phyloP scores from a whole-genome alignment of 2,797 vertebrate species.

The Catostomus latipinnis region DNA sequence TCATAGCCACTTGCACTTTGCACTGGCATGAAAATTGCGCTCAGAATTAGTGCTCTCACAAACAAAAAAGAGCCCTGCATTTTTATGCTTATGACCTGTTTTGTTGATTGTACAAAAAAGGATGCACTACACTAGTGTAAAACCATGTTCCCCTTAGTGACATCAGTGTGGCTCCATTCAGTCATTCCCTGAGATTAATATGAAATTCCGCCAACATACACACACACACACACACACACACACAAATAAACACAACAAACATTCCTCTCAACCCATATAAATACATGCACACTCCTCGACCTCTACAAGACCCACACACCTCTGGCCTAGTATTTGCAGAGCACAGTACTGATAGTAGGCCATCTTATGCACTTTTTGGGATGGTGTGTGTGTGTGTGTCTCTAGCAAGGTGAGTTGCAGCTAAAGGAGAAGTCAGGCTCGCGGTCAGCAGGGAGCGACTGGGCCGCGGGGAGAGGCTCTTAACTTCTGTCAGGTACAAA shows the following conservation, averaged over 20 bases:
- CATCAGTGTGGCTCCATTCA: conserved; percentile 28
- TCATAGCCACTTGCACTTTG: too few species aligned
- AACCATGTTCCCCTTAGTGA: conserved; percentile 10
- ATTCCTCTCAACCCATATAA: conserved; percentile 1
- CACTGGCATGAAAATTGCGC: too few species aligned
- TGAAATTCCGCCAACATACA: conserved; percentile 19
- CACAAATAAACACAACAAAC: conserved; percentile 38
- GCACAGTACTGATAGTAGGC: conserved; percentile 60
- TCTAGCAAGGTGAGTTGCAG: conserved; percentile 81
- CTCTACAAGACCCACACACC: conserved; percentile 25
- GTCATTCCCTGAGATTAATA: conserved; percentile 36
- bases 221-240: conserved; percentile 21
- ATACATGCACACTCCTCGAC: conserved; percentile 17
- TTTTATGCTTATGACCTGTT: conserved; percentile 22
- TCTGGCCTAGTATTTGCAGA: conserved; percentile 49
- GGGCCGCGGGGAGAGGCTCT: conserved; percentile 83
- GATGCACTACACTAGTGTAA: background rate
- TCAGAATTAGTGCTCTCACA: too few species aligned
- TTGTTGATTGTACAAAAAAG: conserved; percentile 30
- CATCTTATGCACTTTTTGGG: conserved; percentile 64
- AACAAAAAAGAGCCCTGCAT: background rate
- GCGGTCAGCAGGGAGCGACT: conserved; percentile 80
- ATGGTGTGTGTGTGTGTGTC: conserved; percentile 55
- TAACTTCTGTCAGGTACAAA: conserved; percentile 89
- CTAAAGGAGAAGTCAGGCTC: conserved; percentile 78